phyloP scores from a whole-genome alignment of 2,888 invertebrate genomes.

The Drosophila heteroneura region DNA sequence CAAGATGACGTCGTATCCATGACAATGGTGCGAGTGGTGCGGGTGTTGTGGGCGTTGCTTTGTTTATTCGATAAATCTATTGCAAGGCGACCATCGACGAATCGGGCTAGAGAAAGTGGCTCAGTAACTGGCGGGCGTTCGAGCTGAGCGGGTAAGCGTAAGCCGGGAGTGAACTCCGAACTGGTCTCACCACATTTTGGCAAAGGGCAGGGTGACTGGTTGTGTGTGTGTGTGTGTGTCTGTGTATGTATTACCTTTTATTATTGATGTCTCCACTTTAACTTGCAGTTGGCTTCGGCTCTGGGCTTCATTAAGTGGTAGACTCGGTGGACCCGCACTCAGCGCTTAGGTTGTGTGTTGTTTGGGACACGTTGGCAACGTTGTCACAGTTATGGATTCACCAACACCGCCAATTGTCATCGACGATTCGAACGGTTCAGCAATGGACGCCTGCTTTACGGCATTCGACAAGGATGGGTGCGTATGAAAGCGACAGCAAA shows the following conservation, averaged over 20 bases:
- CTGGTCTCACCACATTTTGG: constrained; percentile 1
- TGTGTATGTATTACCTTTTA: constrained; percentile 39
- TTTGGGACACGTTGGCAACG: constrained; percentile 59
- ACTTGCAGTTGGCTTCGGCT: constrained; percentile 68
- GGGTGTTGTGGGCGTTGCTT: constrained; percentile 40
- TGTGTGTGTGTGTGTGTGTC: not conserved
- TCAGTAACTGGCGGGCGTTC: constrained; percentile 72
- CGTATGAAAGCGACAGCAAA: constrained; percentile 83
- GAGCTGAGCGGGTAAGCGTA: constrained; percentile 72
- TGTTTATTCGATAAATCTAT: constrained; percentile 80
- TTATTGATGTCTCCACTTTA: constrained; percentile 78
- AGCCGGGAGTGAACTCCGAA: constrained; percentile 40
- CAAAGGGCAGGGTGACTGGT: constrained; percentile 10
- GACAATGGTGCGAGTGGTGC: constrained; percentile 52
- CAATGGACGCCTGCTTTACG: constrained; percentile 96
- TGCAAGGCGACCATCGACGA: constrained; percentile 59
- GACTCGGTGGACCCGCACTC: constrained; percentile 29
- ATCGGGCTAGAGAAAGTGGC: constrained; percentile 39
- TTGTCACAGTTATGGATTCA: constrained; percentile 83
- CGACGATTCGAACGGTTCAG: constrained; percentile 87
- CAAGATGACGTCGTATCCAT: constrained; percentile 79
- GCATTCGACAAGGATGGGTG: constrained; percentile 96
- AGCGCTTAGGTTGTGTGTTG: constrained; percentile 56
- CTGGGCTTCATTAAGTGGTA: constrained; percentile 65
- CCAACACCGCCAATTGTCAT: constrained; percentile 85